Conservation (phyloP, 2,888 invertebrate genomes). For the Acanthosepion pharaonis region DNA sequence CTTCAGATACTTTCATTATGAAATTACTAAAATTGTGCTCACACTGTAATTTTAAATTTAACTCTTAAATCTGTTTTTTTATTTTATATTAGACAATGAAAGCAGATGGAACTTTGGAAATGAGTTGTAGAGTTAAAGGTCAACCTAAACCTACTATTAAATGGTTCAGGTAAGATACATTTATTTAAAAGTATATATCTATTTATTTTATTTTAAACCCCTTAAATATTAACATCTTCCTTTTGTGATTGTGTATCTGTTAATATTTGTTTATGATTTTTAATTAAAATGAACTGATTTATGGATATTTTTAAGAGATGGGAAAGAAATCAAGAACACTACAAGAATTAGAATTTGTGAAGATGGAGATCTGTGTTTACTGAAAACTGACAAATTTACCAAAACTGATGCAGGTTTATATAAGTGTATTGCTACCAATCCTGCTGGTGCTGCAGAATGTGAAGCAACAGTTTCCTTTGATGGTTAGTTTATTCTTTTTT, state of each 20-base stretch:
- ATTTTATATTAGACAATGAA: slow-evolving; percentile 66
- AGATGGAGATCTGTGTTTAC: slow-evolving; percentile 74
- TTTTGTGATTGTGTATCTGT: neutral
- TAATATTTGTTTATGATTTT: neutral
- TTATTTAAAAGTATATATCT: neutral
- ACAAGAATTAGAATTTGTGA: slow-evolving; percentile 85
- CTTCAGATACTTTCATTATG: neutral
- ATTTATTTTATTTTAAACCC: too few relatives aligned
- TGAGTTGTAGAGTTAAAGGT: slow-evolving; percentile 88
- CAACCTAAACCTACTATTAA: slow-evolving; percentile 90
- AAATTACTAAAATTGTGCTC: neutral
- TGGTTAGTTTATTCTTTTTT: slow-evolving; percentile 79
- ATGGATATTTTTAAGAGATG: slow-evolving; percentile 52
- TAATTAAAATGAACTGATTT: too few relatives aligned
- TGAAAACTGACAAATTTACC: slow-evolving; percentile 64
- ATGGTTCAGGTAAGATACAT: slow-evolving; percentile 87
- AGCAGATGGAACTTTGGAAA: slow-evolving; percentile 70
- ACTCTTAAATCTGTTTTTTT: neutral
- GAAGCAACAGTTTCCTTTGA: slow-evolving; percentile 83
- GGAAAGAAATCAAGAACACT: slow-evolving; percentile 75
- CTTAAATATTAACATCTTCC: neutral
- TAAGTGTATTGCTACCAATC: slow-evolving; percentile 92
- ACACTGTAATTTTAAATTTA: neutral
- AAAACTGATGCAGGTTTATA: slow-evolving; percentile 83
- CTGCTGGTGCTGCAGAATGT: slow-evolving; percentile 87